Base-by-base conservation (phyloP, 1,140 invertebrate genomes). In the Polypedilum pembai region DNA sequence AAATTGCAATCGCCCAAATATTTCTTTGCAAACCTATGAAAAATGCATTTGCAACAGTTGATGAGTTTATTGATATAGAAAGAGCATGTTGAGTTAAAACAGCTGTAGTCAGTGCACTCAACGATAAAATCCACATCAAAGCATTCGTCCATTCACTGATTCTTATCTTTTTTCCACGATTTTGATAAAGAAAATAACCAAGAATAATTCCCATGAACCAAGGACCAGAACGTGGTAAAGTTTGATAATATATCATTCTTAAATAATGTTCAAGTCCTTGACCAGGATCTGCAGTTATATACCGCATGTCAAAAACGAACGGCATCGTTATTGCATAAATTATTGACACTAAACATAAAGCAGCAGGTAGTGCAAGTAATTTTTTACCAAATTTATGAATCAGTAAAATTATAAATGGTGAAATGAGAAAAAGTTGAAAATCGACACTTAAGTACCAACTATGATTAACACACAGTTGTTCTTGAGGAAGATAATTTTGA, bases 11-110 rank as follows among this genome's bases (percentile, higher is more conserved):
- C 0, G 82, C 80, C 82, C 87, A 88, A 0, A 79, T 77, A 15
- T 83, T 82, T 12, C 87, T 78, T 41, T 85, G 81, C 0, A 87
- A 76, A 12, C 83, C 82, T 0, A 84, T 84, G 74, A 88, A 88
- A 18, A 87, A 78, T 7, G 86, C 83, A 0, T 84, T 81, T 75
- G 82, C 80, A n/a, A 73, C 3, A 15, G 40, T n/a, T n/a, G 73
- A 41, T 73, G 33, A n/a, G 5, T 40, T 8, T 12, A 5, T n/a
- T 56, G 45, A 56, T 3, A 15, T 56, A 3, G 10, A 17, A 56
- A 56, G 45, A 1, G 7, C 10, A 12, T 15, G 45, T 17, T 12
- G n/a, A 56, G 8, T 1, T 17, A 56, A 3, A 12, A 56, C n/a
- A 3, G n/a, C 45, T 56, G 45, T 1, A 15, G 7, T 56, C 7